Percentiles rank a stretch among this genome's conserved stretches.
phyloP scores from a whole-genome alignment of 1,140 invertebrate genomes.

The Cotesia vestalis region DNA sequence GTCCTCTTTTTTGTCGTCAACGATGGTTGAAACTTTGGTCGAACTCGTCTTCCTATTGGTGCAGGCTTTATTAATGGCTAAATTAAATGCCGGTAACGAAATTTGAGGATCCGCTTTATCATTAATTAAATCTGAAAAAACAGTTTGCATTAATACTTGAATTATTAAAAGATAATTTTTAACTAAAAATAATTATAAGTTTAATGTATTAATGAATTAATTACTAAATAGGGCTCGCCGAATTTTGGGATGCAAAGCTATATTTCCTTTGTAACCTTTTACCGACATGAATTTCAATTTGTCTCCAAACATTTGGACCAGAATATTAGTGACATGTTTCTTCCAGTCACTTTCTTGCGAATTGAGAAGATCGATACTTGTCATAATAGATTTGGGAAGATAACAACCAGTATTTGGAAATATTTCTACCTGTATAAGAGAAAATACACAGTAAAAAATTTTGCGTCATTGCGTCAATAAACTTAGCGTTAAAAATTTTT shows the following conservation, averaged over 20 bases:
- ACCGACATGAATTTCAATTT: conserved; percentile 6
- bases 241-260: conserved; percentile 4
- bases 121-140: conserved; percentile 6
- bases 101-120: background rate
- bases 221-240: conserved; percentile 3
- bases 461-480: too few relatives aligned
- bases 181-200: background rate
- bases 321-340: background rate
- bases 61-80: conserved; percentile 5
- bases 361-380: conserved; percentile 2
- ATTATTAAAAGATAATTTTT: conserved; percentile 1
- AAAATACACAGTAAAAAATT: background rate
- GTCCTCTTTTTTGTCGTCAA: background rate
- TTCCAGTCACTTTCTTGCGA: conserved; percentile 1
- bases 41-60: background rate
- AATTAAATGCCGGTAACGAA: background rate
- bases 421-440: conserved; percentile 13
- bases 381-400: background rate
- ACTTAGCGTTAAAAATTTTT: too few relatives aligned
- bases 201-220: background rate
- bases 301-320: conserved; percentile 12
- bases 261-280: background rate
- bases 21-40: background rate
- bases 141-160: background rate
- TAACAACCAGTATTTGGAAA: conserved; percentile 4